Evolutionary conservation across 2,797 vertebrate genomes (phyloP), one percentile per base, ranked within the genome.

Genomic region (Oceanodroma leucorhoa): DNA sequence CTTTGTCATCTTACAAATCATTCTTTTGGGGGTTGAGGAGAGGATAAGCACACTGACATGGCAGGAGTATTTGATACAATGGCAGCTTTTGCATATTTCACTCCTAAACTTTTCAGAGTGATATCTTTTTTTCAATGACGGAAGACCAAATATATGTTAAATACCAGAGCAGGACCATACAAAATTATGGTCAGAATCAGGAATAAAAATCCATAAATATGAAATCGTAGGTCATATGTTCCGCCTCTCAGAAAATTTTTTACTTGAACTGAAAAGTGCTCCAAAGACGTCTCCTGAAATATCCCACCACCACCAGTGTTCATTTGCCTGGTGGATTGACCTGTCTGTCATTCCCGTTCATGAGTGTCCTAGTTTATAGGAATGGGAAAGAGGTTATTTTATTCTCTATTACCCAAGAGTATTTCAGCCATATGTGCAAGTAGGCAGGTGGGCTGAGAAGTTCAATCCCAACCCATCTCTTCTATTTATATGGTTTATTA

Each of bases 401-500:
- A 87, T 86, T 94, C 20, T 72, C 17, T 54, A 11, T 79, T 90
- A 87, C 32, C 34, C 72, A 70, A 78, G 85, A 81, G 54, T 79
- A 45, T 89, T 94, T 90, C 78, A 79, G 24, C 65, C 67, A 40
- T 73, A 83, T 87, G 36, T 90, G 46, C 38, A 70, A 62, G 34
- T 87, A 89, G 48, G 36, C 75, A 96, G 83, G 81, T 95, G 93
- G 83, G 72, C 48, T 93, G 83, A 81, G 55, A 89, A 92, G 45
- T 41, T 95, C 70, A 94, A 61, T 73, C 48, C 58, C 66, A 89
- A 84, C 5, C 17, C 40, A 77, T 94, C 70, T 62, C 41, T 95
- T 95, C 78, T 94, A 80, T 95, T 95, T 84, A 86, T 90, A 82
- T 41, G 53, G 71, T 91, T 95, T 95, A 93, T 91, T 94, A 95